A percentile compares a stretch with the other conserved stretches of the same genome.
Conservation (phyloP, 2,888 invertebrate species). For the Caradrina clavipalpis region DNA sequence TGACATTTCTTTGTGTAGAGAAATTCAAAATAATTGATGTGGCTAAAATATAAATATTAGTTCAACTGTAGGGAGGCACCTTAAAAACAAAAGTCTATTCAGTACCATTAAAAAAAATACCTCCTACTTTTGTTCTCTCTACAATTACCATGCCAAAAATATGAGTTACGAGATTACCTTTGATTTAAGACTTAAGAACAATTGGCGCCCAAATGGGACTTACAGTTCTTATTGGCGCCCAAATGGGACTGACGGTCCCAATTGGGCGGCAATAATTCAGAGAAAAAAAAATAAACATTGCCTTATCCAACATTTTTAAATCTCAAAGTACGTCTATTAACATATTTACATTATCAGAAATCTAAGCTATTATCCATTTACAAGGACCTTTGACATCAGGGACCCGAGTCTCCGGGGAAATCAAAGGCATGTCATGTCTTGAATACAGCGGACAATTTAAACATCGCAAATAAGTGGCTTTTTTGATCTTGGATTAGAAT, state of each 20-base stretch:
- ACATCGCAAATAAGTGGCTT: constrained; percentile 36
- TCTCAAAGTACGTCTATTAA: constrained; percentile 34
- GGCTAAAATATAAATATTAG: neutral
- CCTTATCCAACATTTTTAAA: constrained; percentile 20
- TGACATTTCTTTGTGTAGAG: neutral
- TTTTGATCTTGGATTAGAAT: constrained; percentile 22
- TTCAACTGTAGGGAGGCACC: neutral
- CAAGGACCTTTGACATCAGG: constrained; percentile 42
- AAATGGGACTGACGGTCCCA: constrained; percentile 13
- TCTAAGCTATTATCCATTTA: constrained; percentile 47
- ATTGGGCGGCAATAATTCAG: constrained; percentile 26
- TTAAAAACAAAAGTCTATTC: neutral
- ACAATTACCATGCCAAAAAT: constrained; percentile 19
- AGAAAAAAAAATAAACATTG: constrained; percentile 26
- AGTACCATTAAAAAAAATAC: neutral
- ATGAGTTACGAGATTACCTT: constrained; percentile 13
- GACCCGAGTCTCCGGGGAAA: constrained; percentile 55
- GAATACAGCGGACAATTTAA: constrained; percentile 51
- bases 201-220: neutral
- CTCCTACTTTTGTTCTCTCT: constrained; percentile 1
- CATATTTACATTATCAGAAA: constrained; percentile 48
- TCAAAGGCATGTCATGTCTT: constrained; percentile 46
- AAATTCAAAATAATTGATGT: constrained; percentile 29
- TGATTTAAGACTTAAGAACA: constrained; percentile 21
- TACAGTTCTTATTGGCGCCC: neutral